Conservation (phyloP, 2,888 invertebrate species). For the Agrilus mali region DNA sequence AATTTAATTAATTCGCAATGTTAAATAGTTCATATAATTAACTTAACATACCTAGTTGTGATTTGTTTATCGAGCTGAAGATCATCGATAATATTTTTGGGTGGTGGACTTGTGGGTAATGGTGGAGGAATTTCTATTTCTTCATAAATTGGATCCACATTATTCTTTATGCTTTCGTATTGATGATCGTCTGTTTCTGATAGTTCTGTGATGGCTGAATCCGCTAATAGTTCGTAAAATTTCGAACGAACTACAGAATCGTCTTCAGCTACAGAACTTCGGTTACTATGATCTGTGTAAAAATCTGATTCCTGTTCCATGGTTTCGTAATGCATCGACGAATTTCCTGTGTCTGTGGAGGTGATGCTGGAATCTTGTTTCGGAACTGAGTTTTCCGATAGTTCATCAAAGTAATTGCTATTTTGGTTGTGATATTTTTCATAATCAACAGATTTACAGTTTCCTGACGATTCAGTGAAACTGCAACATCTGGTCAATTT, state of each 20-base stretch:
- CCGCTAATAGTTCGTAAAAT: slow-evolving; percentile 61
- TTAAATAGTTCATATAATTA: not conserved
- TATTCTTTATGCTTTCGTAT: slow-evolving; percentile 56
- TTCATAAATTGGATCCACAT: slow-evolving; percentile 65
- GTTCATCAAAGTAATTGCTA: slow-evolving; percentile 28
- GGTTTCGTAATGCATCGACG: slow-evolving; percentile 61
- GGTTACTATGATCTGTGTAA: slow-evolving; percentile 48
- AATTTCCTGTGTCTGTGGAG: slow-evolving; percentile 32
- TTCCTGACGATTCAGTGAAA: slow-evolving; percentile 35
- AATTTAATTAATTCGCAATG: not conserved
- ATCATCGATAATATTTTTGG: slow-evolving; percentile 47
- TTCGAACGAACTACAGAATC: slow-evolving; percentile 51
- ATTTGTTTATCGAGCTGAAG: slow-evolving; percentile 59
- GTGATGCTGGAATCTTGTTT: slow-evolving; percentile 32
- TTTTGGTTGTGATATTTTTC: slow-evolving; percentile 55
- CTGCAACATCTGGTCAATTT: slow-evolving; percentile 16
- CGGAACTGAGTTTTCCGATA: slow-evolving; percentile 18
- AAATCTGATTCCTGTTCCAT: slow-evolving; percentile 64
- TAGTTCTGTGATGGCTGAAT: slow-evolving; percentile 55
- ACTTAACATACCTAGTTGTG: slow-evolving; percentile 37
- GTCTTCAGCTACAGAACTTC: slow-evolving; percentile 42
- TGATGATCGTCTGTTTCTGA: slow-evolving; percentile 56
- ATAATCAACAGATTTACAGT: slow-evolving; percentile 44
- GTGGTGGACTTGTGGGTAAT: slow-evolving; percentile 65
- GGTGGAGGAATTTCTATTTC: slow-evolving; percentile 71